Percentiles rank a stretch among this genome's conserved stretches.
Conservation (phyloP, 1,140 invertebrate genomes). For the Cyclargus thomasi region DNA sequence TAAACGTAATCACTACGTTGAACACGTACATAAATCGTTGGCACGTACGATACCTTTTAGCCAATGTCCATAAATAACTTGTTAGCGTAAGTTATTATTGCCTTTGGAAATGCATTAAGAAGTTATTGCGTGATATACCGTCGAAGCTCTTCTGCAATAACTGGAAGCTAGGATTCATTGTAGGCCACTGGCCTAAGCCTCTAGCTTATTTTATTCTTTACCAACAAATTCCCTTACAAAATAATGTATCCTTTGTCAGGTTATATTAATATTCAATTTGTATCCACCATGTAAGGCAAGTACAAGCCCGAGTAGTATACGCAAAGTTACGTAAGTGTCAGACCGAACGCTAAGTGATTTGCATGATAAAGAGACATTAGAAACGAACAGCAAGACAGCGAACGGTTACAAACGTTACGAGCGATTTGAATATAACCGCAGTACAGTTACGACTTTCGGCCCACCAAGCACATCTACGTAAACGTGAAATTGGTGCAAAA, state of each 20-base stretch:
- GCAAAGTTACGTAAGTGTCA: conserved; percentile 6
- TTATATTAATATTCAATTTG: not conserved
- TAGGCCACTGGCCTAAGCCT: too few species aligned
- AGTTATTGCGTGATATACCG: not conserved
- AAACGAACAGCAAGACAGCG: not conserved
- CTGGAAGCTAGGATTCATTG: not conserved
- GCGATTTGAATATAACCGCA: not conserved
- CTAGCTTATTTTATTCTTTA: too few species aligned
- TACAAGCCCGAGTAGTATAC: not conserved
- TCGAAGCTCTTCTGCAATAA: not conserved
- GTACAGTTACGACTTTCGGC: not conserved
- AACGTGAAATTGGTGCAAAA: not conserved
- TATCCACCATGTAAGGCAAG: not conserved
- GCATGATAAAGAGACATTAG: conserved; percentile 20
- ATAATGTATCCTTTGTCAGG: too few species aligned
- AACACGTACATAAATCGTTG: conserved; percentile 4
- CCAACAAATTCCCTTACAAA: too few species aligned
- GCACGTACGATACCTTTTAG: conserved; percentile 1
- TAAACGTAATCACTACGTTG: not conserved
- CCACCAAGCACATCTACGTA: not conserved
- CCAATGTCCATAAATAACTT: conserved; percentile 8
- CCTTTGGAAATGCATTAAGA: conserved; percentile 1
- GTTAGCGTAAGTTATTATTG: conserved; percentile 6
- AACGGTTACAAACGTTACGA: not conserved
- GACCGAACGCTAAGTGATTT: conserved; percentile 13